Evolutionary conservation across 1,140 invertebrate species (phyloP), one percentile per base, ranked within the genome.

Genomic region (Lepidotrigona ventralis): DNA sequence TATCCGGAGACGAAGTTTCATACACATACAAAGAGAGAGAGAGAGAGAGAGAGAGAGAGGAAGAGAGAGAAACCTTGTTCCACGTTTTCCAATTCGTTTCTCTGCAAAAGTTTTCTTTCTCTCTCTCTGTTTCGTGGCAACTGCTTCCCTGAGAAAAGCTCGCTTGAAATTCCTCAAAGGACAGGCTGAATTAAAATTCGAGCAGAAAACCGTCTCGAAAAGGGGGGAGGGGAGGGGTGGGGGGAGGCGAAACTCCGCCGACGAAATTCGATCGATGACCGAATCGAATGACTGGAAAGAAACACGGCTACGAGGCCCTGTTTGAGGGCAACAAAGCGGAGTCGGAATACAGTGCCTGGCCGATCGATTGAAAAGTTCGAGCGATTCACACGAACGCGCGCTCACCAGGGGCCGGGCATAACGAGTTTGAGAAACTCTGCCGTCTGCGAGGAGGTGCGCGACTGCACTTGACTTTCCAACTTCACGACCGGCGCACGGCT

Each of bases 381-480:
- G 29, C 75, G 81, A 83, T 79, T 56, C 64, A 29, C 19, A 56
- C 33, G 39, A 66, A n/a, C 51, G 51, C 63, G 64, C 53, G 60
- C 60, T 60, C 60, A 63, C 64, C 6, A 46, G 29, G 21, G 23
- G 23, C 29, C 23, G n/a, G 26, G 15, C 78, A 56, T 75, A 63
- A 76, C 73, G 79, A 82, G 87, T 88, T 88, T 87, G 87, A 88
- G 87, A 88, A 87, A 87, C 86, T 88, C 87, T 85, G 87, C 79
- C 86, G 83, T 88, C 83, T 86, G 85, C 86, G 79, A 79, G 79
- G 74, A 79, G 74, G 78, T 85, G 83, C 74, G 66, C 87, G 86
- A 85, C 86, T 88, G 86, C 86, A 88, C 87, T 88, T 88, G 87
- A 88, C 87, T 88, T 88, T 88, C 87, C 86, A 88, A 87, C 87